A percentile compares a stretch with the other conserved stretches of the same genome.
phyloP scores from a whole-genome alignment of 2,113 vertebrate species.

The Syrrhaptes paradoxus region DNA sequence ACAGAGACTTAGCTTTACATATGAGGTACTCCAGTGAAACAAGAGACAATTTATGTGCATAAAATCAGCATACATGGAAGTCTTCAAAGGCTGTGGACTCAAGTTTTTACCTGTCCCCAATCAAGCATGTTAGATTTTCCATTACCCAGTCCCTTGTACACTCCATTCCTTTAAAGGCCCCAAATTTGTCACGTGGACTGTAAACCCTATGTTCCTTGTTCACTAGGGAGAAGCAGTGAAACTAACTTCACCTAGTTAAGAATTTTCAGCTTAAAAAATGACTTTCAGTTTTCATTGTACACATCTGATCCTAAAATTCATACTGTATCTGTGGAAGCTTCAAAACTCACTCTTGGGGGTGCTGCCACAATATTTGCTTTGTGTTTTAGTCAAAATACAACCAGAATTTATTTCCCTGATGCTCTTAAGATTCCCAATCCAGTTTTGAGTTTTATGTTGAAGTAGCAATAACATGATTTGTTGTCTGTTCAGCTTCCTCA shows the following conservation, averaged over 20 bases:
- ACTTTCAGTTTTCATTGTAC: not conserved
- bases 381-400: not conserved
- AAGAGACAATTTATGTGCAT: not conserved
- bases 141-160: not conserved
- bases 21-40: not conserved
- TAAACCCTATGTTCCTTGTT: not conserved
- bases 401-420: not conserved
- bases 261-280: not conserved
- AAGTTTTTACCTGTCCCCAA: not conserved
- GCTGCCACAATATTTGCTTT: not conserved
- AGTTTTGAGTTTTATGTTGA: not conserved
- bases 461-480: not conserved
- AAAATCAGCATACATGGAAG: not conserved
- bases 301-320: not conserved
- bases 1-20: not conserved
- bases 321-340: not conserved
- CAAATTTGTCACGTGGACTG: not conserved
- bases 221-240: not conserved
- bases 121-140: not conserved
- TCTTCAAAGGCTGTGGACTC: not conserved
- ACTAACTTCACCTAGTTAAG: not conserved
- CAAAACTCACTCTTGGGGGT: not conserved
- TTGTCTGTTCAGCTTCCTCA: not conserved
- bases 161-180: not conserved
- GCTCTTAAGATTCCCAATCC: not conserved